Conservation (phyloP, 1,140 invertebrate species). For the Halictus rubicundus region DNA sequence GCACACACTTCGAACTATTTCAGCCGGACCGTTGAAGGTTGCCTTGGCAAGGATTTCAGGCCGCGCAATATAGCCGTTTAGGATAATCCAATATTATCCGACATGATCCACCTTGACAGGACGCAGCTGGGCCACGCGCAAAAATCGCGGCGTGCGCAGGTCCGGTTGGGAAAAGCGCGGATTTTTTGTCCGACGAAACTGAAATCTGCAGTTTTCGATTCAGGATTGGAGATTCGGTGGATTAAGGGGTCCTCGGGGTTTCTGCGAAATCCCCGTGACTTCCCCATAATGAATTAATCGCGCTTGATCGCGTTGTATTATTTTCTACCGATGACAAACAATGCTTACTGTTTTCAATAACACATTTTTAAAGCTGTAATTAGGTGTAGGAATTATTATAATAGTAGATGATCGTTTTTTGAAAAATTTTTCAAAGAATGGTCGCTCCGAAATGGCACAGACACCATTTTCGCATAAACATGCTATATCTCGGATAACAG, state of each 20-base stretch:
- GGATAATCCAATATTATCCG: slow-evolving; percentile 41
- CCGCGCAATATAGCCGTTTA: slow-evolving; percentile 13
- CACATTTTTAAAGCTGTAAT: too few relatives aligned
- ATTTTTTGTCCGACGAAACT: neutral
- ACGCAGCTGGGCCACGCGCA: slow-evolving; percentile 10
- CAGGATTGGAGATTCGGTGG: neutral
- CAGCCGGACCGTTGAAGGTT: neutral
- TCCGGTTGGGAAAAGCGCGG: neutral
- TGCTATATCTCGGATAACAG: too few relatives aligned
- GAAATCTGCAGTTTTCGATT: neutral
- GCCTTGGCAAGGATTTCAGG: neutral
- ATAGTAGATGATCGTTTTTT: too few relatives aligned
- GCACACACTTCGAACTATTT: neutral
- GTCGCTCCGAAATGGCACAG: too few relatives aligned
- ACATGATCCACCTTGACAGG: slow-evolving; percentile 30
- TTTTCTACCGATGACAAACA: too few relatives aligned
- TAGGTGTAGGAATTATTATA: too few relatives aligned
- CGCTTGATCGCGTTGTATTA: too few relatives aligned
- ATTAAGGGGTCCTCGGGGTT: neutral
- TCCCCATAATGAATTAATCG: slow-evolving; percentile 15
- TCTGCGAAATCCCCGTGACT: neutral
- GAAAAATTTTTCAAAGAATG: too few relatives aligned
- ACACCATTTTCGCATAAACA: too few relatives aligned
- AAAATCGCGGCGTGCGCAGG: slow-evolving; percentile 5
- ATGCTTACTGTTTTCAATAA: too few relatives aligned